Base-by-base conservation (phyloP, 2,888 invertebrate genomes). In the Ephialtes manifestator region DNA sequence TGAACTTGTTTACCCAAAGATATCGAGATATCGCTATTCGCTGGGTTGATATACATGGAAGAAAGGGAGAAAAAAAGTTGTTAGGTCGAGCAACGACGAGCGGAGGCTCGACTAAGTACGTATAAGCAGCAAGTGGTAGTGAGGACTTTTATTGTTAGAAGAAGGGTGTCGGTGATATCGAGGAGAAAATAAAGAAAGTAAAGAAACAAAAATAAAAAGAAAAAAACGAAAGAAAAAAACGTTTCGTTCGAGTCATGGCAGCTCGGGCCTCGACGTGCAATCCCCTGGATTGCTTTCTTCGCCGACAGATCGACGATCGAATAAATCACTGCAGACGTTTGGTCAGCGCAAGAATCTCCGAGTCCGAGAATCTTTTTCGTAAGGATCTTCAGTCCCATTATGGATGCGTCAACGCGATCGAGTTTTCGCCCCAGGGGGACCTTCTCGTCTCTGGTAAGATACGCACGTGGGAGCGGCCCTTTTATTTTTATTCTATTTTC, bases 321-420 rank as follows among this genome's bases (percentile, higher is more conserved):
- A 92, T 95, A 83, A 94, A 95, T 93, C 94, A 96, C 86, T 96
- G 95, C 93, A 95, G 96, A 81, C 95, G 95, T 86, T 94, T 96
- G 87, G 96, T 96, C 82, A 94, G 94, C 87, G 94, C 95, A 85
- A 96, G 97, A 86, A 95, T 97, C 86, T 95, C 95, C 80, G 95
- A 95, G 83, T 97, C 97, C 8, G 96, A 96, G 93, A 97, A 97
- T 95, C 95, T 98, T 58, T 98, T 96, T 94, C 96, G 97, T 90
- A 97, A 97, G 91, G 97, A 99, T 95, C 95, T 99, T 81, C 95
- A 96, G 88, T 97, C 97, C 88, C 99, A 99, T 95, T 99, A 96
- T 95, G 99, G 99, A 92, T 99, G 99, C 96, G 98, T 99, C 81
- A 99, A 99, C 95, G 98, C 99, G 86, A 97, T 99, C 90, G 99